Evolutionary conservation across 2,888 invertebrate genomes (phyloP), one percentile per base, ranked within the genome.

Genomic region (Eilema sororculum): DNA sequence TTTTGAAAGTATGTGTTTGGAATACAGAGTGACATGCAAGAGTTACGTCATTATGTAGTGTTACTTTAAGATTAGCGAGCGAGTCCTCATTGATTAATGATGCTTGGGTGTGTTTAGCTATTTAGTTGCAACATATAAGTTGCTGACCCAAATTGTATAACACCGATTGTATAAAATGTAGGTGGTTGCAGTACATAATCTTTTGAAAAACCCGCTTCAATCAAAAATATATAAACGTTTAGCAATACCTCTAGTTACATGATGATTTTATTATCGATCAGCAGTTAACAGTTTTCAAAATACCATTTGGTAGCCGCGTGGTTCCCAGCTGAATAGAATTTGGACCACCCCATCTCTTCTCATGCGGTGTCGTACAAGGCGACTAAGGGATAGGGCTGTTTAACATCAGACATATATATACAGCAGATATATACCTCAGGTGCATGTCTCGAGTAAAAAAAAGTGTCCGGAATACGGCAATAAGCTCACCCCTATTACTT

Each of bases 51-150:
- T 24, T 13, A n/a, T 12, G 30, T 60, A 20, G 68, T 62, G 61
- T 57, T 62, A 62, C 37, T 56, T 25, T 30, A 25, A 56, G 30
- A 63, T 61, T 61, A 68, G 63, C 61, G 63, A 25, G 24, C 25
- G 30, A 52, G 52, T 25, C 28, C 60, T 33, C 52, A 16, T 56
- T 61, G 62, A 62, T 62, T 67, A 59, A 67, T 61, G 67, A 61
- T 61, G 25, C 66, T 70, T 73, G 6, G 66, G 73, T 71, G 52
- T 73, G 69, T 72, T 76, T 76, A 63, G 61, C 67, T 56, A 57
- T 69, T 58, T 59, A 4, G 30, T 64, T 65, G 65, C 65, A 65
- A 65, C 65, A 65, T 24, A 22, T 52, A 33, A 65, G 33, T 65
- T 56, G 57, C 57, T 65, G 65, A 65, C 65, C 65, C 30, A 65